Percentiles rank a stretch among this genome's conserved stretches.
These are phyloP conservation scores for Coreoperca whiteheadi DNA, from an alignment of 2,113 vertebrate genomes.

Conservation along the genomic window DNA sequence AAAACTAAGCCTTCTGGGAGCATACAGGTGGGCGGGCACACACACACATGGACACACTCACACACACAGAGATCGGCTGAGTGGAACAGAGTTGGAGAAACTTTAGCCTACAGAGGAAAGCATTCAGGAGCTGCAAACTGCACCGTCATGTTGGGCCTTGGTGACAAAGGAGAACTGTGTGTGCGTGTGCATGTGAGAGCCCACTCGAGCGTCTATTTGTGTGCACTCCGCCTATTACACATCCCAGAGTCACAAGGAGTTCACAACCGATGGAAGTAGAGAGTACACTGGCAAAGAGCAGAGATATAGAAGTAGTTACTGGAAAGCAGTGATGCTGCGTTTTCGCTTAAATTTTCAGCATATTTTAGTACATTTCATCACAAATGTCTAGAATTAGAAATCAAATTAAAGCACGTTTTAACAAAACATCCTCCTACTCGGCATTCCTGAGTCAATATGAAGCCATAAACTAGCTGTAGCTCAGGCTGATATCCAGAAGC, in stretches of 20 bases:
- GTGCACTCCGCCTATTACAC: slow-evolving; percentile 14
- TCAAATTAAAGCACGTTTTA: slow-evolving; percentile 29
- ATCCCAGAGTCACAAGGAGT: slow-evolving; percentile 41
- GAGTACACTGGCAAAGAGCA: neutral
- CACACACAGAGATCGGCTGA: slow-evolving; percentile 39
- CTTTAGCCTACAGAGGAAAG: slow-evolving; percentile 74
- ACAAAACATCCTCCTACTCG: slow-evolving; percentile 36
- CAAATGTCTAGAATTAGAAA: slow-evolving; percentile 1
- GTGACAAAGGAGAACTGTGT: slow-evolving; percentile 79
- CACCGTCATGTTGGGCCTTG: slow-evolving; percentile 64
- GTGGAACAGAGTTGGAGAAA: slow-evolving; percentile 67
- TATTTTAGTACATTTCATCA: slow-evolving; percentile 23
- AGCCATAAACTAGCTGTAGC: slow-evolving; percentile 18
- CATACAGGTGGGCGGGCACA: no score
- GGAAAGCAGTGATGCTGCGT: slow-evolving; percentile 3
- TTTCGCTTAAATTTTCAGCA: slow-evolving; percentile 8
- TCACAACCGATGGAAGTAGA: slow-evolving; percentile 40
- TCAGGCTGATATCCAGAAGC: slow-evolving; percentile 32
- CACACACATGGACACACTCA: slow-evolving; percentile 5
- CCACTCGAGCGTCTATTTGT: slow-evolving; percentile 38
- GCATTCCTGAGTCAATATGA: slow-evolving; percentile 20
- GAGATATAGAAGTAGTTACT: slow-evolving; percentile 32
- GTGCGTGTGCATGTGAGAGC: slow-evolving; percentile 21
- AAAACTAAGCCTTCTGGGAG: slow-evolving; percentile 72
- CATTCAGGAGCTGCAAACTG: slow-evolving; percentile 73